A percentile compares a stretch with the other conserved stretches of the same genome.
These are phyloP conservation scores for Cantharis nigra DNA, from an alignment of 2,888 invertebrate genomes.

Conservation along the genomic window DNA sequence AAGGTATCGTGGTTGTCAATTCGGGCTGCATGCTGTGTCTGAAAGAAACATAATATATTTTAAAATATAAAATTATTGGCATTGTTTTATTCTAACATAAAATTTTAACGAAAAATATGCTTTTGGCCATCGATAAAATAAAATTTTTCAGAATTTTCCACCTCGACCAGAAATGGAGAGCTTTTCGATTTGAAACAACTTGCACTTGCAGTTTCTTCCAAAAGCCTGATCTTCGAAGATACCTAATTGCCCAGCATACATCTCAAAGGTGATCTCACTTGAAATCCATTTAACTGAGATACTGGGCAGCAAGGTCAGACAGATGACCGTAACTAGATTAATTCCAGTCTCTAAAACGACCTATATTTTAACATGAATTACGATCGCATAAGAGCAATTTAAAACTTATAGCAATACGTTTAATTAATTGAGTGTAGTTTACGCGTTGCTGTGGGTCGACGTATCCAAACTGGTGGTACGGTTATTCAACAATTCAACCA, in stretches of 20 bases:
- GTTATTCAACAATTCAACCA: neutral
- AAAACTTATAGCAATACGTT: conserved; percentile 28
- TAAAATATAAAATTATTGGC: neutral
- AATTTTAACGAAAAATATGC: neutral
- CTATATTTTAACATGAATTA: conserved; percentile 27
- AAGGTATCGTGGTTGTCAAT: neutral
- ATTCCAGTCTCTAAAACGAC: conserved; percentile 17
- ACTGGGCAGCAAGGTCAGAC: conserved; percentile 13
- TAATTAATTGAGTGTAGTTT: conserved; percentile 52
- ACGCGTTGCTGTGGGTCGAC: conserved; percentile 51
- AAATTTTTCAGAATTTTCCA: neutral
- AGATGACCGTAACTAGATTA: conserved; percentile 18
- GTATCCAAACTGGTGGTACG: conserved; percentile 42
- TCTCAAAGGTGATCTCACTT: neutral
- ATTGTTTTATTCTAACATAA: neutral
- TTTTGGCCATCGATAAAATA: neutral
- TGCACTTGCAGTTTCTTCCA: no score
- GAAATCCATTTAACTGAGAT: neutral
- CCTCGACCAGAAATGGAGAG: no score
- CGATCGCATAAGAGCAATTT: conserved; percentile 20
- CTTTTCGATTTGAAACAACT: no score
- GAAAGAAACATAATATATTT: neutral
- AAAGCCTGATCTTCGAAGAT: neutral
- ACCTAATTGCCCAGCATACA: neutral
- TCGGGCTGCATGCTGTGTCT: neutral